phyloP scores from a whole-genome alignment of 1,140 invertebrate species.

The Asobara japonica region DNA sequence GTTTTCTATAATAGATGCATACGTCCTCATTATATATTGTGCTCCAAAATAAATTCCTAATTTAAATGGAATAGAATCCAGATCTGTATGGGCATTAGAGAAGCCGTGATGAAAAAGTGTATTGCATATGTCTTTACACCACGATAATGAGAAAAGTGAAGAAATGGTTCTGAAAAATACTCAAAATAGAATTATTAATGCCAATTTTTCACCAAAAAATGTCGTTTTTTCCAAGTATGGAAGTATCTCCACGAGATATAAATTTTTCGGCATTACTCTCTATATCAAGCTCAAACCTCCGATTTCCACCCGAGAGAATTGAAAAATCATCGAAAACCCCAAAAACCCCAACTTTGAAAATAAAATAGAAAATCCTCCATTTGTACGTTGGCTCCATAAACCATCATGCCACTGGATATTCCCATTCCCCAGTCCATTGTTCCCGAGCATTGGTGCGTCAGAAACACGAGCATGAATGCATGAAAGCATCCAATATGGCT shows the following conservation, averaged over 20 bases:
- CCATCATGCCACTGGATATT: conserved; percentile 11
- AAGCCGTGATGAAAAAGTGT: too few species aligned
- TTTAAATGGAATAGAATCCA: too few species aligned
- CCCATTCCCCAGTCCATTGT: conserved; percentile 4
- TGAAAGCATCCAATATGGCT: conserved; percentile 13
- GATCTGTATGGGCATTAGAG: too few species aligned
- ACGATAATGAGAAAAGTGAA: too few species aligned
- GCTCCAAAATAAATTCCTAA: too few species aligned
- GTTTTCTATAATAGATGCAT: too few species aligned
- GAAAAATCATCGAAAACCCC: not conserved
- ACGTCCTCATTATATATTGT: too few species aligned
- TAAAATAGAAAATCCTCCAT: not conserved
- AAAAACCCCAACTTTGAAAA: not conserved
- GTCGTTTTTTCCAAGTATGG: not conserved
- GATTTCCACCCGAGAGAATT: not conserved
- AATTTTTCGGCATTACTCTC: not conserved
- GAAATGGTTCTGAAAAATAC: too few species aligned
- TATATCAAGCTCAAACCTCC: conserved; percentile 4
- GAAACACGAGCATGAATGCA: conserved; percentile 11
- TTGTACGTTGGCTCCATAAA: not conserved
- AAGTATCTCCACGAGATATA: not conserved
- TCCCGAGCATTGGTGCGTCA: conserved; percentile 4
- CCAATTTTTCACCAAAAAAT: not conserved
- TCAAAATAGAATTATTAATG: not conserved
- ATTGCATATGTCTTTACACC: too few species aligned